Base-by-base conservation (phyloP, 2,113 vertebrate species). In the Haliaeetus leucogaster region DNA sequence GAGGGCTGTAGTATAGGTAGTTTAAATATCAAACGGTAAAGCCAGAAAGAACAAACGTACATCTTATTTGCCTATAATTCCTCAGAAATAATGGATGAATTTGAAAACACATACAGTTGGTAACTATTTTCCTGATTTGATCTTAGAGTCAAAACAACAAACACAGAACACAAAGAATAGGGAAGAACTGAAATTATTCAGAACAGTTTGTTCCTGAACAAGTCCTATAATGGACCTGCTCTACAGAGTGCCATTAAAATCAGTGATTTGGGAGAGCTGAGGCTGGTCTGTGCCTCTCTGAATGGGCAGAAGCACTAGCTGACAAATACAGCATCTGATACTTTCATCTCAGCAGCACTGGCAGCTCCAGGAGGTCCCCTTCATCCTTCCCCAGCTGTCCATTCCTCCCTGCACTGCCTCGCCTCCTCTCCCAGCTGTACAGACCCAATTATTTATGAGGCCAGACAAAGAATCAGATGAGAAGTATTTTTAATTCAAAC, bases 401-500 rank as follows among this genome's bases (percentile, higher is more conserved):
- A 29, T 72, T 82, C 65, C 70, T 59, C 66, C 68, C 45, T 70
- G 59, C n/a, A 42, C 50, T 82, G 59, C 26, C 82, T 85, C 21
- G 43, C 43, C 43, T 93, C 77, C 61, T 92, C 66, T 91, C 45
- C 79, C 89, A 83, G 91, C 62, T 90, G 71, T 62, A 86, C 80
- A 93, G 89, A 81, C 21, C 34, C 40, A 65, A 23, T 73, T 68
- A 81, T 92, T 96, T 89, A 89, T 30, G 71, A 89, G 59, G 63
- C 89, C 82, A 96, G 93, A 95, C 6, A 5, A 95, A 90, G 83
- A 92, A 92, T 66, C 86, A 92, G 48, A 94, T 91, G 82, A 93
- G 82, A 79, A 94, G 30, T 11, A 66, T 20, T 93, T 92, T 74
- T 96, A 96, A 95, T 96, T 93, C 89, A 93, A 96, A 93, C 83